These are phyloP conservation scores for Hyposoter dolosus DNA, from an alignment of 2,888 invertebrate species.

Conservation along the genomic window DNA sequence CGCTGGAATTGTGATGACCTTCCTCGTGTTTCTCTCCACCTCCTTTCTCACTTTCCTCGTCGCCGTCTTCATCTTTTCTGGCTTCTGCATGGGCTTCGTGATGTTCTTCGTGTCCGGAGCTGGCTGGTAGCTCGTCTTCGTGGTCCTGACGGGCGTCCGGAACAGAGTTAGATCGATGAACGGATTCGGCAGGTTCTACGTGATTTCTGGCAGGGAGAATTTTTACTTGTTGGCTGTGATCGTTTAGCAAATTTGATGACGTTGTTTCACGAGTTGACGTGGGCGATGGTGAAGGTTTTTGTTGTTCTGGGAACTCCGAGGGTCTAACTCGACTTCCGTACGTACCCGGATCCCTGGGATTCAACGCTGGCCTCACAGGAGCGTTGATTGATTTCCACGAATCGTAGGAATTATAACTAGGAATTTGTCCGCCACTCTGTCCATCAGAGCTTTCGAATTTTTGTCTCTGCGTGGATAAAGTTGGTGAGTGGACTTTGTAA, in stretches of 20 bases:
- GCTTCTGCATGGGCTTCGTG: slow-evolving; percentile 51
- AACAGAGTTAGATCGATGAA: slow-evolving; percentile 24
- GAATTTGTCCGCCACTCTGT: neutral
- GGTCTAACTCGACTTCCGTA: slow-evolving; percentile 48
- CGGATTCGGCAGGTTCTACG: slow-evolving; percentile 42
- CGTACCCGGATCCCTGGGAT: neutral
- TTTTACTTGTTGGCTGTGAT: slow-evolving; percentile 4
- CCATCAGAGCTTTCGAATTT: neutral
- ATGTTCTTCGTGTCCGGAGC: slow-evolving; percentile 49
- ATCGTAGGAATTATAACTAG: slow-evolving; percentile 31
- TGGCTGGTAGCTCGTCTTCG: slow-evolving; percentile 40
- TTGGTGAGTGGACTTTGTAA: neutral
- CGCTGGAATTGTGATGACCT: slow-evolving; percentile 80
- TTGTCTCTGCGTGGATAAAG: neutral
- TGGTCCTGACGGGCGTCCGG: neutral
- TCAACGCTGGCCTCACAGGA: neutral
- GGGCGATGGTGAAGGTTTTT: neutral
- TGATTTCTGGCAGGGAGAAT: neutral
- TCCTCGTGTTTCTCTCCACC: slow-evolving; percentile 74
- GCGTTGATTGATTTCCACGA: neutral
- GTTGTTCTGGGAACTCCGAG: neutral
- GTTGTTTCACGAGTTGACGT: neutral
- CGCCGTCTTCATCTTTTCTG: slow-evolving; percentile 24
- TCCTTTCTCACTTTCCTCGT: slow-evolving; percentile 65
- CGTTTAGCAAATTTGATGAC: neutral